Evolutionary conservation across 2,888 invertebrate genomes (phyloP), one percentile per base, ranked within the genome.

Genomic region (Sesamia inferens): DNA sequence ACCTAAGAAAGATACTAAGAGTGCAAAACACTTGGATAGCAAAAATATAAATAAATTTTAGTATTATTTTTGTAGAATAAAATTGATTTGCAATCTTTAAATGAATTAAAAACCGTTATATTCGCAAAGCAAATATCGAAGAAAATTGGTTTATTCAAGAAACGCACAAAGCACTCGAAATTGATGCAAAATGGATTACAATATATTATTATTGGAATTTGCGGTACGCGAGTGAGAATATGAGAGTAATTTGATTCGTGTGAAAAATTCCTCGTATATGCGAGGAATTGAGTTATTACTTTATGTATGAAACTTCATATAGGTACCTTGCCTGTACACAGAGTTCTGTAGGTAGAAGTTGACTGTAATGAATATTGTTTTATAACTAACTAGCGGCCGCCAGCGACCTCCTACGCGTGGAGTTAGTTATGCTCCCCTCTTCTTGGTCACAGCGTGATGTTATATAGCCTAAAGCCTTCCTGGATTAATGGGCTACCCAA

Each of bases 101-200:
- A 39, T 39, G 39, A 39, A 39, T 39, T 39, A 31, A 5, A 39
- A 39, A 39, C 4, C 39, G 39, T 39, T 57, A 44, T 13, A 48
- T 57, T 48, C 42, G 14, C 19, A 64, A 67, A 73, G 24, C 31
- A 70, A 67, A 80, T 73, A 68, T 81, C 58, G 42, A 19, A 8
- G 59, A 54, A 71, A 68, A 74, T 78, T 78, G 54, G 58, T 78
- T 78, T 81, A 78, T 73, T 74, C 59, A 74, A 70, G 74, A 68
- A 74, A 68, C 48, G 64, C 62, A 19, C 39, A 62, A 44, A 47
- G 5, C 39, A 42, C 22, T 44, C 42, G 55, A 80, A 65, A 68
- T 59, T 74, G 61, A 70, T 62, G 57, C 67, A 78, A 78, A 80
- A 70, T 68, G 67, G 70, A 81, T 80, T 80, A 74, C 63, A 59